Percentiles rank a stretch among this genome's conserved stretches.
Conservation (phyloP, 2,888 invertebrate genomes). For the Globia sparganii region DNA sequence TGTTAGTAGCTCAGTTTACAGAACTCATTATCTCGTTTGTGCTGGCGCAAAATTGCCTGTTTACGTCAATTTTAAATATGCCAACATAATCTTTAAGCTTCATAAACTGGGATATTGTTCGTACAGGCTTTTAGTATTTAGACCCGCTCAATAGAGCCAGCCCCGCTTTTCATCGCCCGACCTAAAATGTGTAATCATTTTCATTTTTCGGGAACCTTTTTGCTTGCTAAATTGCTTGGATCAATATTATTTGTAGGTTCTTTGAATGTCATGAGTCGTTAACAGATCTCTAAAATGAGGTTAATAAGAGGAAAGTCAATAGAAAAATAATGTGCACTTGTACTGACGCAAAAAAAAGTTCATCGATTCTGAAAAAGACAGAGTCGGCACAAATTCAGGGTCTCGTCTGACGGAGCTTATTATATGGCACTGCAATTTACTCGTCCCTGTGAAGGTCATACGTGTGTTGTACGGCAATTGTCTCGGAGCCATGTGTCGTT, state of each 20-base stretch:
- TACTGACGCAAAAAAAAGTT: conserved; percentile 10
- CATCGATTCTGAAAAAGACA: conserved; percentile 19
- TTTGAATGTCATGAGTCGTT: conserved; percentile 24
- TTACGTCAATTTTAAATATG: conserved; percentile 49
- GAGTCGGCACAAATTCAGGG: conserved; percentile 17
- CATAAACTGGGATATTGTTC: conserved; percentile 58
- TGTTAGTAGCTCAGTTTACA: conserved; percentile 16
- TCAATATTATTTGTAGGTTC: conserved; percentile 33
- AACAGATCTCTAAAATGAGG: conserved; percentile 24
- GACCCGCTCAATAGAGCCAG: conserved; percentile 40
- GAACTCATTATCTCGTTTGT: conserved; percentile 26
- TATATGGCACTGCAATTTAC: conserved; percentile 30
- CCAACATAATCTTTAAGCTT: conserved; percentile 45
- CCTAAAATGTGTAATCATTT: conserved; percentile 40
- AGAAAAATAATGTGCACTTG: conserved; percentile 10
- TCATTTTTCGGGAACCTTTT: conserved; percentile 43
- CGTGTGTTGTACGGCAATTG: conserved; percentile 56
- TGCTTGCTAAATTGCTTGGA: conserved; percentile 43
- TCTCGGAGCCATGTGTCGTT: conserved; percentile 46
- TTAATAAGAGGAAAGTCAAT: neutral
- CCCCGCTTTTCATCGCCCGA: conserved; percentile 40
- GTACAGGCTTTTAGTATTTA: conserved; percentile 50
- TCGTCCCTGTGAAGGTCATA: conserved; percentile 53
- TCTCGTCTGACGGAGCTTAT: conserved; percentile 19
- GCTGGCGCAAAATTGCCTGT: conserved; percentile 30